Evolutionary conservation across 2,113 vertebrate species (phyloP).

Genomic region (Cynoglossus semilaevis): DNA sequence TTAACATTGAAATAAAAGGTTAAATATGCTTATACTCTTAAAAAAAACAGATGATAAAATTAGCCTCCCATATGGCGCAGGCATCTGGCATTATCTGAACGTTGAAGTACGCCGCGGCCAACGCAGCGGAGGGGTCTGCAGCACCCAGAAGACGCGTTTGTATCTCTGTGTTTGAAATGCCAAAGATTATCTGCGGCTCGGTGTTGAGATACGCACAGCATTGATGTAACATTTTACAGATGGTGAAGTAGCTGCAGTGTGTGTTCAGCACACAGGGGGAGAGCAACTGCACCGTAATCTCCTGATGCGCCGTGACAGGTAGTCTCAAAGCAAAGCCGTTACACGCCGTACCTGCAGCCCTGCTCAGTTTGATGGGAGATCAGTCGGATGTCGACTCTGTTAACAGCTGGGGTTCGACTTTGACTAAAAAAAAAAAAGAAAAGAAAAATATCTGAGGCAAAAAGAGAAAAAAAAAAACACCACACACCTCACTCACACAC

Average conservation of each 20-base stretch:
- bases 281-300: slow-evolving; percentile 55
- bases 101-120: slow-evolving; percentile 25
- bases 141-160: slow-evolving; percentile 29
- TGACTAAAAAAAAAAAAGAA: slow-evolving; percentile 30
- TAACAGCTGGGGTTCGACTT: slow-evolving; percentile 57
- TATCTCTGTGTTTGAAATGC: slow-evolving; percentile 57
- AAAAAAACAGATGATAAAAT: slow-evolving; percentile 62
- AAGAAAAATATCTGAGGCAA: slow-evolving; percentile 42
- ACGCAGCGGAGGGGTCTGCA: slow-evolving; percentile 36
- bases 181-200: slow-evolving; percentile 54
- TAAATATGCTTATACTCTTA: slow-evolving; percentile 42
- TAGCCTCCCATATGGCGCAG: slow-evolving; percentile 52
- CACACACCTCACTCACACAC: slow-evolving; percentile 36
- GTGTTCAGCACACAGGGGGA: slow-evolving; percentile 12
- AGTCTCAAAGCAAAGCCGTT: slow-evolving; percentile 68
- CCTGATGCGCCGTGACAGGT: slow-evolving; percentile 74
- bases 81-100: slow-evolving; percentile 50
- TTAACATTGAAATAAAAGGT: background rate
- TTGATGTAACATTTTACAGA: slow-evolving; percentile 66
- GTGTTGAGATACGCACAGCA: slow-evolving; percentile 56
- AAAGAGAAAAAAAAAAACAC: slow-evolving; percentile 35
- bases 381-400: slow-evolving; percentile 68
- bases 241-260: slow-evolving; percentile 57
- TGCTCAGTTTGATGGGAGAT: slow-evolving; percentile 66
- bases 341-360: slow-evolving; percentile 68